Percentiles rank a stretch among this genome's conserved stretches.
phyloP scores from a whole-genome alignment of 2,888 invertebrate genomes.

The Hydriomena furcata region DNA sequence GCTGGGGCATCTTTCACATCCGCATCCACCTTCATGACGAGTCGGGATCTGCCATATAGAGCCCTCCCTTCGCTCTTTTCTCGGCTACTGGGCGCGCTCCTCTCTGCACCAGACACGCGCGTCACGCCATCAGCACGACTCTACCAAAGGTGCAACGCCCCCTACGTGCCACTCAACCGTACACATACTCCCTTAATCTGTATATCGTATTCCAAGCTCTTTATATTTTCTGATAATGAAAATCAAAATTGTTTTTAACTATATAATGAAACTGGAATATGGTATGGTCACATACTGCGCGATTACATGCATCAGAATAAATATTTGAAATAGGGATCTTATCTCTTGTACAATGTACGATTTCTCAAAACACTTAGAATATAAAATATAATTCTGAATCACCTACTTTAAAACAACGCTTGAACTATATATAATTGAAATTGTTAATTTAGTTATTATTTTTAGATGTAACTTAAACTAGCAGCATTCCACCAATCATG shows the following conservation, averaged over 20 bases:
- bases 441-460: background rate
- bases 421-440: too few species aligned
- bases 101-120: constrained; percentile 70
- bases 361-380: background rate
- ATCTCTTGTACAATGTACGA: too few species aligned
- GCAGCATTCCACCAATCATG: constrained; percentile 48
- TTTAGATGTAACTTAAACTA: constrained; percentile 14
- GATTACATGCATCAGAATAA: too few species aligned
- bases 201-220: constrained; percentile 20
- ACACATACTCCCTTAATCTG: constrained; percentile 19
- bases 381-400: too few species aligned
- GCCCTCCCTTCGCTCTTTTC: constrained; percentile 49
- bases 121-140: constrained; percentile 57
- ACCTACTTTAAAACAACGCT: too few species aligned
- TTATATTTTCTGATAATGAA: background rate
- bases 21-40: constrained; percentile 65
- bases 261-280: constrained; percentile 13
- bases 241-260: constrained; percentile 3
- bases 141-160: constrained; percentile 40
- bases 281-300: background rate
- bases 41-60: constrained; percentile 56
- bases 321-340: too few species aligned
- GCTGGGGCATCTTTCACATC: constrained; percentile 64
- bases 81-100: constrained; percentile 53
- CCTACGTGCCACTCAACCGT: constrained; percentile 25